phyloP scores from a whole-genome alignment of 2,888 invertebrate species.

The Andrena camellia region DNA sequence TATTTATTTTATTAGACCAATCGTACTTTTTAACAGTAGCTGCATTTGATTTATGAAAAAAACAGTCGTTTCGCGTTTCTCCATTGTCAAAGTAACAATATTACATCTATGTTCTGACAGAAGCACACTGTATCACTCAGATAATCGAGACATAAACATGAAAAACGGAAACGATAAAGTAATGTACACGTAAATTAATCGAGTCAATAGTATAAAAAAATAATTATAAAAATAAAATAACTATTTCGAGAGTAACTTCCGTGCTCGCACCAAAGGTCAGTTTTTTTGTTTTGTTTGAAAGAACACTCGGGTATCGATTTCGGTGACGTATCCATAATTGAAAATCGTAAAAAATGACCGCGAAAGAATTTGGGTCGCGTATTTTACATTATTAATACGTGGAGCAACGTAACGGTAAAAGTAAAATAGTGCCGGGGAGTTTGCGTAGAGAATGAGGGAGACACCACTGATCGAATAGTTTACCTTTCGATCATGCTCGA shows the following conservation, averaged over 20 bases:
- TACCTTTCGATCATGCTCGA: slow-evolving; percentile 44
- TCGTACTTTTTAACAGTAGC: slow-evolving; percentile 54
- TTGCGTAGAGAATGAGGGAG: slow-evolving; percentile 33
- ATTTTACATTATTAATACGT: background rate
- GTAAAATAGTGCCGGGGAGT: background rate
- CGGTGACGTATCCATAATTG: background rate
- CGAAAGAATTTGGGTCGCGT: background rate
- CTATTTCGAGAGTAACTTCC: slow-evolving; percentile 16
- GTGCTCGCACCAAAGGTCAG: slow-evolving; percentile 44
- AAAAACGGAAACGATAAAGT: background rate
- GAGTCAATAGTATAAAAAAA: slow-evolving; percentile 8
- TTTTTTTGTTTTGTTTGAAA: background rate
- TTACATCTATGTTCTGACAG: slow-evolving; percentile 15
- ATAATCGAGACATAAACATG: background rate
- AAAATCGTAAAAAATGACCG: background rate
- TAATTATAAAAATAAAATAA: slow-evolving; percentile 16
- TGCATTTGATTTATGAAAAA: slow-evolving; percentile 26
- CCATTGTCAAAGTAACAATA: slow-evolving; percentile 25
- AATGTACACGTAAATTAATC: slow-evolving; percentile 4
- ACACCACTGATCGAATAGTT: slow-evolving; percentile 34
- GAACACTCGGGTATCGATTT: background rate
- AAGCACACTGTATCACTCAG: slow-evolving; percentile 43
- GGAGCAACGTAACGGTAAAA: background rate
- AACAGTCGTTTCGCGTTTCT: slow-evolving; percentile 30
- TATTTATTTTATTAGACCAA: slow-evolving; percentile 40